These are phyloP conservation scores for Pogonognathellus flavescens DNA, from an alignment of 1,140 invertebrate species.

Conservation along the genomic window DNA sequence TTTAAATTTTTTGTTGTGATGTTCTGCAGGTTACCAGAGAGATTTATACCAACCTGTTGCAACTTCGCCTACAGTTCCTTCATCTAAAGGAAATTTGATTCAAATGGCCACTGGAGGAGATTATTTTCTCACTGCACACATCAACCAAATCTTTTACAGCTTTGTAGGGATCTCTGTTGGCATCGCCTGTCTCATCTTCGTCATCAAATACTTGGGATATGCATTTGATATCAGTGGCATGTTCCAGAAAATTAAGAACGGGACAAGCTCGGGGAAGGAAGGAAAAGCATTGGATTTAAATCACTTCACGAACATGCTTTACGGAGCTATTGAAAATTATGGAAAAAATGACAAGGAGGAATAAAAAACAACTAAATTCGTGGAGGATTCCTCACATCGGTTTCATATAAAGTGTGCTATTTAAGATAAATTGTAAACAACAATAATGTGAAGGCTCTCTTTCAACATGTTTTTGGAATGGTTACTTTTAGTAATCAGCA, in stretches of 20 bases:
- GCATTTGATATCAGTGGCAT: slow-evolving; percentile 53
- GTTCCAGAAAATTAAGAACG: slow-evolving; percentile 52
- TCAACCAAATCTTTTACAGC: slow-evolving; percentile 61
- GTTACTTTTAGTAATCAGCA: neutral
- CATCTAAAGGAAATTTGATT: neutral
- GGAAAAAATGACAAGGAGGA: slow-evolving; percentile 57
- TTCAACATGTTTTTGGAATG: neutral
- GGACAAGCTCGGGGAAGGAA: neutral
- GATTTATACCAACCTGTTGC: neutral
- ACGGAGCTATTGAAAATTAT: slow-evolving; percentile 63
- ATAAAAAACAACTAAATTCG: neutral
- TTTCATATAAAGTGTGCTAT: neutral
- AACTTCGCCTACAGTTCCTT: neutral
- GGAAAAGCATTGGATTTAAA: slow-evolving; percentile 63
- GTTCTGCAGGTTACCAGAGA: neutral
- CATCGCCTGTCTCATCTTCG: slow-evolving; percentile 27
- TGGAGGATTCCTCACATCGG: neutral
- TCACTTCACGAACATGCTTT: slow-evolving; percentile 60
- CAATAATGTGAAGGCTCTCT: slow-evolving; percentile 20
- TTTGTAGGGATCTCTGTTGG: slow-evolving; percentile 31
- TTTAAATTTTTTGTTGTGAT: too few relatives aligned
- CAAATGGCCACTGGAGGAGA: slow-evolving; percentile 45
- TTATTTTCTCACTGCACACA: slow-evolving; percentile 57
- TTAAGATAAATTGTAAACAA: slow-evolving; percentile 1
- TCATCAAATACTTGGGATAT: slow-evolving; percentile 55